Evolutionary conservation across 2,797 vertebrate genomes (phyloP).

Genomic region (Falco naumanni): DNA sequence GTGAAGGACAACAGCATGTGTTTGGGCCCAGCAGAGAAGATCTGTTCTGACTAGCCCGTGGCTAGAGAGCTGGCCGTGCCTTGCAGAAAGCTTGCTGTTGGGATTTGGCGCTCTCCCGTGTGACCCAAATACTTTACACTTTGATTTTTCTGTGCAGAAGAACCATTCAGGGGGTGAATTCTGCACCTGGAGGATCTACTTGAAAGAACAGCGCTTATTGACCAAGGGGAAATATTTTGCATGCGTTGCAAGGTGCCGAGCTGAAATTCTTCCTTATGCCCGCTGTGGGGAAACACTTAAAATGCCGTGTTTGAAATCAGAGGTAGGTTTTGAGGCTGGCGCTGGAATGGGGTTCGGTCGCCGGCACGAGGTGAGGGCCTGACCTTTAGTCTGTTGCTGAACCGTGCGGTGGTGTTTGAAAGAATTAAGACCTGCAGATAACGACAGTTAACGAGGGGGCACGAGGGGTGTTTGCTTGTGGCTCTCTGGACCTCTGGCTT

Average conservation of each 20-base stretch:
- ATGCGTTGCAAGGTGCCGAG: neutral
- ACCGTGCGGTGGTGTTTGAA: rapidly evolving
- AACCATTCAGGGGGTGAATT: rapidly evolving
- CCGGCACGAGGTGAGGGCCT: rapidly evolving
- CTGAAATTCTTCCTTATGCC: neutral
- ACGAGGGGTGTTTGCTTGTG: neutral
- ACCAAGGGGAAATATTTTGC: neutral
- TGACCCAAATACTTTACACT: neutral
- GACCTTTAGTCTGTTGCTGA: neutral
- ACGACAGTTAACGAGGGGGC: neutral
- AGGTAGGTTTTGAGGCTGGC: neutral
- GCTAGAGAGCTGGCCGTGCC: neutral
- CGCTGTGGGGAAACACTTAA: neutral
- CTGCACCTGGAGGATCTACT: neutral
- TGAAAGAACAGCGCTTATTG: neutral
- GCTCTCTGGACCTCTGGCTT: neutral
- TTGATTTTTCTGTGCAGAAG: neutral
- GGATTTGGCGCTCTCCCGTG: neutral
- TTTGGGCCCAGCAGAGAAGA: neutral
- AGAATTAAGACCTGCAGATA: neutral
- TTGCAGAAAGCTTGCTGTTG: neutral
- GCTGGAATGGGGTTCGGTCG: neutral
- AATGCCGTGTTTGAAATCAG: rapidly evolving
- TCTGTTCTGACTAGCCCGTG: neutral
- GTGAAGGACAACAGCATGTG: neutral